Percentiles rank a stretch among this genome's conserved stretches.
Evolutionary conservation across 2,888 invertebrate genomes (phyloP).

Genomic region (Dicranocentrus wangi): DNA sequence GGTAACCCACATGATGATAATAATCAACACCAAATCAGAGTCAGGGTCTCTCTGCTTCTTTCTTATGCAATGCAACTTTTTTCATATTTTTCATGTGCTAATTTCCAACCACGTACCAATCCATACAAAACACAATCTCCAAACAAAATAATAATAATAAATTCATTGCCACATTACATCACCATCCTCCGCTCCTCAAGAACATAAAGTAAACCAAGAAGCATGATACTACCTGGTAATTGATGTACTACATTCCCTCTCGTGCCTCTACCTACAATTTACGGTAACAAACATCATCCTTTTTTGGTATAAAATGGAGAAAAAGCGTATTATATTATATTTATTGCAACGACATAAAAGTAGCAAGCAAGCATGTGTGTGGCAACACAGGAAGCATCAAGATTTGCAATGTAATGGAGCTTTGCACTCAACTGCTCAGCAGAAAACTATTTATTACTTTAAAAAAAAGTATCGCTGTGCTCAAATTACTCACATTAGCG

Average conservation of each 20-base stretch:
- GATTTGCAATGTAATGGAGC: neutral
- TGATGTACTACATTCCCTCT: no score
- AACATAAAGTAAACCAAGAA: neutral
- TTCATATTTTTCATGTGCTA: constrained; percentile 4
- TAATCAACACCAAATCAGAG: constrained; percentile 54
- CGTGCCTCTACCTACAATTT: neutral
- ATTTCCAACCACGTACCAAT: constrained; percentile 4
- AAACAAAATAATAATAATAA: neutral
- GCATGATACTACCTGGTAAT: neutral
- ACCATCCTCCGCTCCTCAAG: constrained; percentile 5
- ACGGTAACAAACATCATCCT: constrained; percentile 13
- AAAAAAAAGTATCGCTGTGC: neutral
- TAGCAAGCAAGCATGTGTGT: neutral
- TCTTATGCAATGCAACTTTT: constrained; percentile 28
- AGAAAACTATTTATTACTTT: neutral
- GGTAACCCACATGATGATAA: constrained; percentile 17
- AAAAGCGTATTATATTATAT: neutral
- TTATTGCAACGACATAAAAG: neutral
- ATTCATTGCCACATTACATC: constrained; percentile 16
- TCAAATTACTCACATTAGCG: neutral
- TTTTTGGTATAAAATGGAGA: neutral
- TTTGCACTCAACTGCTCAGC: neutral
- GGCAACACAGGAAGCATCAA: constrained; percentile 6
- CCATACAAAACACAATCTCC: neutral
- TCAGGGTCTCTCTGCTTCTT: constrained; percentile 44